Percentiles rank a stretch among this genome's conserved stretches.
phyloP scores from a whole-genome alignment of 2,113 vertebrate species.

The Podocnemis expansa region DNA sequence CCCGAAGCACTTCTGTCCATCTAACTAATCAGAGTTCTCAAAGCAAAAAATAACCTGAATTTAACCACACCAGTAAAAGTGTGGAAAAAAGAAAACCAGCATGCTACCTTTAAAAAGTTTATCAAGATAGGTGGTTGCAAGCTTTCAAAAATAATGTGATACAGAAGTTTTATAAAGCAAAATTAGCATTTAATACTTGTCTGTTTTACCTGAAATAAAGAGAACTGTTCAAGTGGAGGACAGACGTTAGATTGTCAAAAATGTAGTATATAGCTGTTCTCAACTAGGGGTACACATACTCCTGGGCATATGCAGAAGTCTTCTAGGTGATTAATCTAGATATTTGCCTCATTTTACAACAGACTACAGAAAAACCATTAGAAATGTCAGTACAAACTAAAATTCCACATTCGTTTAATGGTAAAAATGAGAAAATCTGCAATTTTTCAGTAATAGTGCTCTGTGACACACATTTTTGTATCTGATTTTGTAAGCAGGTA shows the following conservation, averaged over 20 bases:
- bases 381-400: no score
- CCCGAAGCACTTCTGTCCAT: constrained; percentile 69
- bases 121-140: rapidly evolving
- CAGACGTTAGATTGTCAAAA: constrained; percentile 20
- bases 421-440: no score
- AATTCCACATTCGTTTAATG: not conserved
- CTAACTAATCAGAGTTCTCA: constrained; percentile 70
- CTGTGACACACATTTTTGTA: no score
- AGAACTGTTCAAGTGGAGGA: not conserved
- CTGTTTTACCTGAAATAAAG: constrained; percentile 3
- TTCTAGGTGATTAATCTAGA: no score
- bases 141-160: rapidly evolving
- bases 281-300: not conserved
- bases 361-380: no score
- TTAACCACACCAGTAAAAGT: constrained; percentile 60
- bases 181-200: not conserved
- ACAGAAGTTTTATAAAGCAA: not conserved
- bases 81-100: not conserved
- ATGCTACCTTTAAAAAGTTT: not conserved
- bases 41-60: constrained; percentile 54
- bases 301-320: no score
- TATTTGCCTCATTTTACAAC: no score
- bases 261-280: not conserved
- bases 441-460: no score
- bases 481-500: no score